Conservation (phyloP, 1,140 invertebrate species). For the Drosophila insularis region DNA sequence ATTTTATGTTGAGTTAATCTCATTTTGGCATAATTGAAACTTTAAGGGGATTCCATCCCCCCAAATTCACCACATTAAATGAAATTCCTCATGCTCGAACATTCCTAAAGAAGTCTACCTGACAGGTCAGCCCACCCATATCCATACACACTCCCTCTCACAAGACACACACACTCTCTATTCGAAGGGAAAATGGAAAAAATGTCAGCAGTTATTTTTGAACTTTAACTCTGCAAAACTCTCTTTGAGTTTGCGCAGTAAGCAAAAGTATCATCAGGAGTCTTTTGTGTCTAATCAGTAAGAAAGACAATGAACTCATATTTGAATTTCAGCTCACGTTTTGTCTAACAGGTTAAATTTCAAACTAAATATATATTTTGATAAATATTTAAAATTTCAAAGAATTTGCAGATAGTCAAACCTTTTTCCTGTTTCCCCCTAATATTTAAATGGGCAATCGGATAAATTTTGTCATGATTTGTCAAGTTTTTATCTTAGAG, state of each 20-base stretch:
- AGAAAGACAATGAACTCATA: constrained; percentile 6
- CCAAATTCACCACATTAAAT: neutral
- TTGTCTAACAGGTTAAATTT: neutral
- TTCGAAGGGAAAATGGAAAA: neutral
- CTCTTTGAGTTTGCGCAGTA: constrained; percentile 1
- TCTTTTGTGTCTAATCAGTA: neutral
- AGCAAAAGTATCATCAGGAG: neutral
- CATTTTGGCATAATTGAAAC: constrained; percentile 21
- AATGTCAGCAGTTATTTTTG: constrained; percentile 10
- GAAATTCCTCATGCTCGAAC: neutral
- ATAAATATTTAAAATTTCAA: constrained; percentile 1
- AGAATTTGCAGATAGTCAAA: neutral
- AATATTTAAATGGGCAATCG: neutral
- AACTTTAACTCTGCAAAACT: neutral
- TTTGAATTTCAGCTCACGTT: constrained; percentile 6
- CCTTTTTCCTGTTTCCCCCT: no score
- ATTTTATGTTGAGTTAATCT: constrained; percentile 8
- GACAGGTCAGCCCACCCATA: neutral
- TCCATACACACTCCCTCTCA: neutral
- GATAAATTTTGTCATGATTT: no score
- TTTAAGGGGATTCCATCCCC: constrained; percentile 8
- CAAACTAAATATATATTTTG: neutral
- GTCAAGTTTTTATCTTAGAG: no score
- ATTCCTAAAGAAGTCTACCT: constrained; percentile 4
- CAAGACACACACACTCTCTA: neutral